These are phyloP conservation scores for Porites lutea DNA, from an alignment of 64 coral and sea anemone genomes.

Conservation along the genomic window DNA sequence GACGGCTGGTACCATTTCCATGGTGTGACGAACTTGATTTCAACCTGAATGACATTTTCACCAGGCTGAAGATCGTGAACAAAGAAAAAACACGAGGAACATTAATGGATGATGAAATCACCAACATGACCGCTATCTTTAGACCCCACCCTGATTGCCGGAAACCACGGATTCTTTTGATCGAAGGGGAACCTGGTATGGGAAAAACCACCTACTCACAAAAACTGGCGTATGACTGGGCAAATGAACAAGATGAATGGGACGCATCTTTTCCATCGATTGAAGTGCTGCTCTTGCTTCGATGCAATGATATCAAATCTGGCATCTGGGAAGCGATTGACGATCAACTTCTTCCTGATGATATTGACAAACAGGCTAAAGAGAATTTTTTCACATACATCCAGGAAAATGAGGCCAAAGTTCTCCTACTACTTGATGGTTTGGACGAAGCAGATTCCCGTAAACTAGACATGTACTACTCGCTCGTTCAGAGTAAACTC, in stretches of 20 bases:
- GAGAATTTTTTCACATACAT: background rate
- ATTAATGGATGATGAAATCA: too few species aligned
- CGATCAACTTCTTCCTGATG: slow-evolving; percentile 11
- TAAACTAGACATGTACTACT: background rate
- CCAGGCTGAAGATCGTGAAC: too few species aligned
- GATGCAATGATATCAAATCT: slow-evolving; percentile 6
- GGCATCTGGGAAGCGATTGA: slow-evolving; percentile 7
- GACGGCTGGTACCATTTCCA: too few species aligned
- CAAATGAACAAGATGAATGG: too few species aligned
- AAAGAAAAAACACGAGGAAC: too few species aligned
- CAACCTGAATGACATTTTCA: too few species aligned
- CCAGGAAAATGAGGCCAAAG: slow-evolving; percentile 1
- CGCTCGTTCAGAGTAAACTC: background rate
- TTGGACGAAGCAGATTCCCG: background rate
- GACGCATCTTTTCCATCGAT: background rate
- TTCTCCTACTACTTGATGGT: slow-evolving; percentile 21
- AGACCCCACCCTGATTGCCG: too few species aligned
- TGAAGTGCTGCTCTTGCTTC: slow-evolving; percentile 36
- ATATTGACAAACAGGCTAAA: slow-evolving; percentile 26
- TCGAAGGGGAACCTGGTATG: slow-evolving; percentile 25
- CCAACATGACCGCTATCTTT: too few species aligned
- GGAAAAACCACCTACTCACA: slow-evolving; percentile 10
- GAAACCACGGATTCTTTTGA: background rate
- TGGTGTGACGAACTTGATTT: too few species aligned
- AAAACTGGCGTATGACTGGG: slow-evolving; percentile 30